phyloP scores from a whole-genome alignment of 2,113 vertebrate genomes.

The Puntigrus tetrazona region DNA sequence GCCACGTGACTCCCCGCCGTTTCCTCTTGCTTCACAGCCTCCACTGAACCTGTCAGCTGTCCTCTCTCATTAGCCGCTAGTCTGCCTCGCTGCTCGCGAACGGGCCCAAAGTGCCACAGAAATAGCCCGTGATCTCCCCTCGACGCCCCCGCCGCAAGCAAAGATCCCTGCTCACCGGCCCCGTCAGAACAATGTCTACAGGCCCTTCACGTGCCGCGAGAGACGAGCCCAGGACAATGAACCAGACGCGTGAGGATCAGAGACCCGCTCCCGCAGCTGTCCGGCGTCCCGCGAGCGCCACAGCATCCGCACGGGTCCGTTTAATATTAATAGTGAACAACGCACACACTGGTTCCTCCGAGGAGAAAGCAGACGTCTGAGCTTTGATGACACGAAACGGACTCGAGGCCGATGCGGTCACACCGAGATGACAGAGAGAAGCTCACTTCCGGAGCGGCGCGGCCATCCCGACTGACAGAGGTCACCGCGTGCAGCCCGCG shows the following conservation, averaged over 20 bases:
- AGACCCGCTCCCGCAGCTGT: constrained; percentile 69
- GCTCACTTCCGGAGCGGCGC: neutral
- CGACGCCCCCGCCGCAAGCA: constrained; percentile 2
- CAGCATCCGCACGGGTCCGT: neutral
- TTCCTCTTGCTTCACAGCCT: constrained; percentile 64
- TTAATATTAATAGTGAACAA: constrained; percentile 49
- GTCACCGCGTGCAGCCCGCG: neutral
- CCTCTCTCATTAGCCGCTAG: constrained; percentile 64
- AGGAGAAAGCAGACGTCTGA: constrained; percentile 24
- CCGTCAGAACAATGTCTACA: constrained; percentile 25
- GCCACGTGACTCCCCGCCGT: constrained; percentile 61
- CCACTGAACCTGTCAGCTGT: constrained; percentile 72
- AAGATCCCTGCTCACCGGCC: neutral
- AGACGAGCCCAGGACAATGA: constrained; percentile 67
- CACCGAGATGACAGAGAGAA: constrained; percentile 51
- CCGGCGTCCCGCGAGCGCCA: constrained; percentile 25
- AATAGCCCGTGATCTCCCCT: constrained; percentile 49
- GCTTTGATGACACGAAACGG: constrained; percentile 56
- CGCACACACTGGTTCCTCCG: too few species aligned
- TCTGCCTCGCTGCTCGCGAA: constrained; percentile 49
- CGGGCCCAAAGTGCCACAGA: constrained; percentile 52
- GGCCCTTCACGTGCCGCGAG: constrained; percentile 50
- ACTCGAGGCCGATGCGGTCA: constrained; percentile 60
- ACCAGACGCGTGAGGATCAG: constrained; percentile 60
- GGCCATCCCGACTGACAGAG: neutral